Percentiles rank a stretch among this genome's conserved stretches.
phyloP scores from a whole-genome alignment of 2,888 invertebrate species.

The Bellardia pandia region DNA sequence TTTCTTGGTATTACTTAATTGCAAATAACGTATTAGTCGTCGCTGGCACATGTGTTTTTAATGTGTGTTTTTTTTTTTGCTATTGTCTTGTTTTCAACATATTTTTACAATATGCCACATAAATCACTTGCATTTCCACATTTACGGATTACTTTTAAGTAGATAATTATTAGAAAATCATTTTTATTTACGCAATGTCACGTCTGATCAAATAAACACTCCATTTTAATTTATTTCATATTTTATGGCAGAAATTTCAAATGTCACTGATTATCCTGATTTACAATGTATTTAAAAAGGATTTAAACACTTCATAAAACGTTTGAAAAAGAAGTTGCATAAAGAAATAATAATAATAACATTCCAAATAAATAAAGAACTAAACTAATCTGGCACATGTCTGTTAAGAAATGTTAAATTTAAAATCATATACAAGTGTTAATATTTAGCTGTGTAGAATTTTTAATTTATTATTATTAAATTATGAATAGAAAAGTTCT shows the following conservation, averaged over 20 bases:
- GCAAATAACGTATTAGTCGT: neutral
- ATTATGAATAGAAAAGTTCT: too few relatives aligned
- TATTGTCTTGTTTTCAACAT: neutral
- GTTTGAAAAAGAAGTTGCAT: neutral
- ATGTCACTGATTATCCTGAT: conserved; percentile 67
- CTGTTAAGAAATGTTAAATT: neutral
- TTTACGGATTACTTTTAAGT: neutral
- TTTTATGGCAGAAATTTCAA: conserved; percentile 40
- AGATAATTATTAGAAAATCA: conserved; percentile 64
- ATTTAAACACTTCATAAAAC: conserved; percentile 47
- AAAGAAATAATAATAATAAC: conserved; percentile 1
- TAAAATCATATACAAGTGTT: neutral
- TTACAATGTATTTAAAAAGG: conserved; percentile 63
- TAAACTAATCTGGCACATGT: conserved; percentile 4
- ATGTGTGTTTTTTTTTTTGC: conserved; percentile 20
- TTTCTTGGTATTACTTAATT: conserved; percentile 20
- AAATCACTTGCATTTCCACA: conserved; percentile 40
- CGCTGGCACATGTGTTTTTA: conserved; percentile 51
- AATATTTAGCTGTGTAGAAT: neutral
- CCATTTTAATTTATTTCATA: conserved; percentile 57
- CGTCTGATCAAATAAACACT: conserved; percentile 57
- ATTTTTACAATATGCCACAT: conserved; percentile 51
- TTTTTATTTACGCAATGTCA: conserved; percentile 56
- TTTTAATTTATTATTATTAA: neutral
- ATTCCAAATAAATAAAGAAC: neutral